Conservation (phyloP, 2,113 vertebrate genomes). For the Oryzias woworae region DNA sequence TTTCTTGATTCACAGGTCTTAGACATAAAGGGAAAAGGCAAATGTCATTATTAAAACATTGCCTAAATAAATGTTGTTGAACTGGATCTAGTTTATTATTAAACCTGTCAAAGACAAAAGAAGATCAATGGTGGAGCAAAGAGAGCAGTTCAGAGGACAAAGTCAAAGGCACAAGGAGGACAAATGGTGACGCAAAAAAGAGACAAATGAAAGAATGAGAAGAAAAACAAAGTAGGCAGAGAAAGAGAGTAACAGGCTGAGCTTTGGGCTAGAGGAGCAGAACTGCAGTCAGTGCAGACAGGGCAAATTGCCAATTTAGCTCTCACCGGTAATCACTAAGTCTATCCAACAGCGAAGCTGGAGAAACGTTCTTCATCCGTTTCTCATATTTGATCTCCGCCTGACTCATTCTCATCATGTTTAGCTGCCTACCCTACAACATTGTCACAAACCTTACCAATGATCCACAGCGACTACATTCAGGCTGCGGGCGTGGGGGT, state of each 20-base stretch:
- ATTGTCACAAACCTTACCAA: not conserved
- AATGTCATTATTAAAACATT: too few relatives aligned
- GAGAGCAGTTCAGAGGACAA: not conserved
- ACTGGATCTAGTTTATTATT: not conserved
- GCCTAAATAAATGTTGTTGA: too few relatives aligned
- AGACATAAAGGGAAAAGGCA: too few relatives aligned
- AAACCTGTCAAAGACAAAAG: not conserved
- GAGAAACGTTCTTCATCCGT: constrained; percentile 35
- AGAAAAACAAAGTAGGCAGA: constrained; percentile 3
- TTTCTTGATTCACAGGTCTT: too few relatives aligned
- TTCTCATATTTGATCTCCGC: constrained; percentile 16
- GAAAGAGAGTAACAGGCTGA: constrained; percentile 5
- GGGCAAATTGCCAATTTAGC: constrained; percentile 73
- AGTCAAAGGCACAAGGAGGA: not conserved
- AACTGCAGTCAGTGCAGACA: constrained; percentile 39
- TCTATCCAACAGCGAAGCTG: constrained; percentile 44
- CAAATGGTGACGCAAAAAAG: not conserved
- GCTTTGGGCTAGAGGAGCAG: constrained; percentile 7
- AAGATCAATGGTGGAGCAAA: not conserved
- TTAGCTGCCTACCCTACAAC: not conserved
- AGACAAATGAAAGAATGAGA: not conserved
- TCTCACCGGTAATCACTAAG: constrained; percentile 65
- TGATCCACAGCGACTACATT: constrained; percentile 14
- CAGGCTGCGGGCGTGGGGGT: constrained; percentile 13
- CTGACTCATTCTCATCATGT: constrained; percentile 24